Evolutionary conservation across 64 coral and sea anemone genomes (phyloP).

Genomic region (Montipora foliosa): DNA sequence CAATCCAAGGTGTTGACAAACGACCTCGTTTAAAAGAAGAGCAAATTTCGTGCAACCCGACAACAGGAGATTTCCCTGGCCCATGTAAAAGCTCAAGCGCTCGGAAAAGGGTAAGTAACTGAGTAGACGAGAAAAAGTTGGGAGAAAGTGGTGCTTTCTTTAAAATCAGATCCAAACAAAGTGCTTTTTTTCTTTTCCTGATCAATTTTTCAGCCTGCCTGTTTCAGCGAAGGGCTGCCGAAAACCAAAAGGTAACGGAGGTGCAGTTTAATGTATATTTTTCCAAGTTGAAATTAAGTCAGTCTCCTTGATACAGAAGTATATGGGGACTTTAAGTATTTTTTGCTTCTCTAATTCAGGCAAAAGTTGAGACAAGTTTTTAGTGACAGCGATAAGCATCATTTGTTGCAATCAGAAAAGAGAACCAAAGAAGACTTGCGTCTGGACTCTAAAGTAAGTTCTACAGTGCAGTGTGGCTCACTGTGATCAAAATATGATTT

Average conservation of each 20-base stretch:
- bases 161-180: background rate
- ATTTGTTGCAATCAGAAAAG: background rate
- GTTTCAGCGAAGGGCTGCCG: background rate
- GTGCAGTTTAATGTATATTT: background rate
- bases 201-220: background rate
- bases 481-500: background rate
- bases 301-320: background rate
- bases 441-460: conserved; percentile 27
- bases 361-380: background rate
- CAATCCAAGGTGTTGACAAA: background rate
- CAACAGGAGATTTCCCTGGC: background rate
- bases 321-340: background rate
- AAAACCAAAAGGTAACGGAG: background rate
- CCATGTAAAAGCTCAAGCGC: background rate
- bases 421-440: background rate
- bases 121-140: too few species aligned
- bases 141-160: background rate
- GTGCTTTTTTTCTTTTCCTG: background rate
- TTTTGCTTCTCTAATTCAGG: background rate
- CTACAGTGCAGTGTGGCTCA: background rate
- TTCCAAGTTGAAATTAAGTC: too few species aligned
- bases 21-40: background rate
- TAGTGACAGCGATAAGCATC: background rate
- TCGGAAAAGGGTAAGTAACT: conserved; percentile 11
- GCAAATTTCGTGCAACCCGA: background rate